Base-by-base conservation (phyloP, 1,140 invertebrate species). In the Cepaea nemoralis region DNA sequence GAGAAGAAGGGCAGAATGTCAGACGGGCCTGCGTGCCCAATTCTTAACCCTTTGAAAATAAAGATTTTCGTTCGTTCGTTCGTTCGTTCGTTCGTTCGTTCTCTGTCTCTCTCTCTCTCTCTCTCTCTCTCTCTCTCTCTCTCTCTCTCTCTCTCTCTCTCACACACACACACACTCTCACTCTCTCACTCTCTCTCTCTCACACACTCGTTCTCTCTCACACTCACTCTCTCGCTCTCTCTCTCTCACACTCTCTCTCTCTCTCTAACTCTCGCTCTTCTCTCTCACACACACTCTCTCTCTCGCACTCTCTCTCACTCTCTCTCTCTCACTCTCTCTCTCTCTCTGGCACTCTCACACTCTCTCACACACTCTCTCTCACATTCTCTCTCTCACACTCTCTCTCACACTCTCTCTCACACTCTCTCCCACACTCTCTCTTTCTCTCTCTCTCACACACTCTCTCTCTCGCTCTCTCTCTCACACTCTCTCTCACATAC, bases 151-250 rank as follows among this genome's bases (percentile, higher is more conserved):
- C 42, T 45, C 16, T 10, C 16, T 16, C 42, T 45, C 16, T 45
- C 42, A 10, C 42, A 10, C 42, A 10, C 8, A 10, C 16, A 10
- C 42, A 10, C 76, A 66, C 76, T n/a, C 76, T 77, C 50, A 55
- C 37, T 33, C 50, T 63, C 22, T 63, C 50, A 37, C 50, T 77
- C 78, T 80, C n/a, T 71, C 67, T 45, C 67, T 80, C 37, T 33
- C 48, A n/a, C 22, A 31, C 33, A 8, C 74, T n/a, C 45, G 12
- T 48, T 50, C 74, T 76, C 27, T 50, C 42, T 76, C 33, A 55
- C 40, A 70, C 75, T 40, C 48, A n/a, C 55, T 80, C 40, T 37
- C 67, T 40, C 22, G 50, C 67, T 10, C 16, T 16, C 42, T 45
- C 40, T 35, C 78, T 50, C 48, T 37, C 48, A 3, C 19, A 22